phyloP scores from a whole-genome alignment of 2,113 vertebrate genomes.

The Nanger granti region DNA sequence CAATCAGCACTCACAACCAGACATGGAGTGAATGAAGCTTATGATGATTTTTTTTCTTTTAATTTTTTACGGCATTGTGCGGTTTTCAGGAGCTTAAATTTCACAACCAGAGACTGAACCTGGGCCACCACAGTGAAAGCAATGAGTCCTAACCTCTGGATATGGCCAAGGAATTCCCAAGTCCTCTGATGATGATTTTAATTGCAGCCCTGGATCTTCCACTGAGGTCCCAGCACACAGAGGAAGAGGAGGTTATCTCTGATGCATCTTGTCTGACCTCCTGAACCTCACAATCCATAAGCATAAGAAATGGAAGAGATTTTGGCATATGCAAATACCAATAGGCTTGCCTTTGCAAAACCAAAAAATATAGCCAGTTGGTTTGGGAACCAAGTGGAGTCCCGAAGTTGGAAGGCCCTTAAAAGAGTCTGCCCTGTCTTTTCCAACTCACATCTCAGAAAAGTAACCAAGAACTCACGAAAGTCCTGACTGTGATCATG shows the following conservation, averaged over 20 bases:
- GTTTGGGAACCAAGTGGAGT: background rate
- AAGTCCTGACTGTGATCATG: background rate
- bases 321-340: background rate
- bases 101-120: background rate
- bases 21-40: background rate
- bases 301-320: background rate
- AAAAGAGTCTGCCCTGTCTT: background rate
- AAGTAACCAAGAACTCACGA: background rate
- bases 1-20: background rate
- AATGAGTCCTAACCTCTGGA: background rate
- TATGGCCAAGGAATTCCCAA: background rate
- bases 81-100: background rate
- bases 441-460: background rate
- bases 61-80: accelerated
- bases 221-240: background rate
- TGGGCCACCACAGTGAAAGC: background rate
- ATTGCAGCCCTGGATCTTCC: background rate
- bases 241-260: background rate
- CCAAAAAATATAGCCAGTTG: background rate
- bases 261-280: background rate
- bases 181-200: background rate
- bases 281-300: background rate
- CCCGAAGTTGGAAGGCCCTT: accelerated
- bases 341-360: background rate
- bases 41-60: background rate